Percentiles rank a stretch among this genome's conserved stretches.
Evolutionary conservation across 2,797 vertebrate genomes (phyloP).

Genomic region (Apodemus agrarius): DNA sequence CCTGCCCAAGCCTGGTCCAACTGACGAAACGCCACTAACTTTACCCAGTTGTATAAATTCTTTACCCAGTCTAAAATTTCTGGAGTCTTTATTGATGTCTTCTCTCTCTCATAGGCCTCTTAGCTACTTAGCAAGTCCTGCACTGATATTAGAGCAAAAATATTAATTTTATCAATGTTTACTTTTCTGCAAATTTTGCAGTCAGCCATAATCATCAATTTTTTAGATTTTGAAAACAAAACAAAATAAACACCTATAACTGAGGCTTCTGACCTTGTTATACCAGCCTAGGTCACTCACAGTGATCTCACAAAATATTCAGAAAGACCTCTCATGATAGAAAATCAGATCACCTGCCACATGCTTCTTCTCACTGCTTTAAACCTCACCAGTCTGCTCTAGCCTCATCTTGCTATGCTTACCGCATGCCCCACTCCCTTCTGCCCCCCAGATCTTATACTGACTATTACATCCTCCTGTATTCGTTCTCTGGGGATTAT

Average conservation of each 20-base stretch:
- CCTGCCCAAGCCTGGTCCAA: not conserved
- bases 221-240: not conserved
- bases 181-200: too few species aligned
- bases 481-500: not conserved
- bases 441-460: not conserved
- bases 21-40: not conserved
- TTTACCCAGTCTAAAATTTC: not conserved
- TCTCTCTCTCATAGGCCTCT: not conserved
- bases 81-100: not conserved
- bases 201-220: not conserved
- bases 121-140: not conserved
- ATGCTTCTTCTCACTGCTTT: not conserved
- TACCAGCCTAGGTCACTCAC: too few species aligned
- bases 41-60: not conserved
- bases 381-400: not conserved
- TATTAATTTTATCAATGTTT: not conserved
- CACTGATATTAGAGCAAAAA: not conserved
- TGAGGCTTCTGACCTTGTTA: not conserved
- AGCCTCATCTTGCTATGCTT: accelerated
- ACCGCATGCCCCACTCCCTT: accelerated
- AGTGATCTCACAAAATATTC: not conserved
- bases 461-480: not conserved
- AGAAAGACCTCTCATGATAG: not conserved
- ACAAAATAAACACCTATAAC: not conserved
- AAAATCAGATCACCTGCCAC: not conserved